These are phyloP conservation scores for Orbicella faveolata DNA, from an alignment of 64 coral and sea anemone species.

Conservation along the genomic window DNA sequence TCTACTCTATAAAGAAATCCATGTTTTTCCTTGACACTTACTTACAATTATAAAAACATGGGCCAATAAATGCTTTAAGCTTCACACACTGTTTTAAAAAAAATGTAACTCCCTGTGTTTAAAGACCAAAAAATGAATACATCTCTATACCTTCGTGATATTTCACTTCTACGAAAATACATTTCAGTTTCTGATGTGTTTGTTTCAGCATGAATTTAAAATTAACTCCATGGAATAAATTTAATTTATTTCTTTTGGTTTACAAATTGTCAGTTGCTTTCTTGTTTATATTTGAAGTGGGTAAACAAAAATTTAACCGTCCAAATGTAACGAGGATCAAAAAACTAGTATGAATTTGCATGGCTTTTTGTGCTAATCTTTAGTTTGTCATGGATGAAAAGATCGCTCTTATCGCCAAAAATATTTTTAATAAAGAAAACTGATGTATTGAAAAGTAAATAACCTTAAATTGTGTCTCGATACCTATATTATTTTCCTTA, in stretches of 20 bases:
- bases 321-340: too few relatives aligned
- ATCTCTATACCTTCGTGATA: background rate
- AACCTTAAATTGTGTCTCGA: background rate
- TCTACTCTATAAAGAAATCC: background rate
- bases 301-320: too few relatives aligned
- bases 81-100: background rate
- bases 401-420: too few relatives aligned
- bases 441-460: too few relatives aligned
- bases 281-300: too few relatives aligned
- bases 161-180: background rate
- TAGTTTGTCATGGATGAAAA: too few relatives aligned
- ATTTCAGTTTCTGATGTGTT: background rate
- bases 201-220: background rate
- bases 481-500: background rate
- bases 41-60: background rate
- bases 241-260: background rate
- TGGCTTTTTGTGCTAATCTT: too few relatives aligned
- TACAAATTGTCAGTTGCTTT: background rate
- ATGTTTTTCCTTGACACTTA: background rate
- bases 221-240: background rate
- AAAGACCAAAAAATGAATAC: constrained; percentile 6
- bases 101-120: constrained; percentile 18
- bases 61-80: background rate
- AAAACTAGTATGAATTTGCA: too few relatives aligned
- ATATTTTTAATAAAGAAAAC: too few relatives aligned